phyloP scores from a whole-genome alignment of 2,888 invertebrate species.

The Scaptomyza flava region DNA sequence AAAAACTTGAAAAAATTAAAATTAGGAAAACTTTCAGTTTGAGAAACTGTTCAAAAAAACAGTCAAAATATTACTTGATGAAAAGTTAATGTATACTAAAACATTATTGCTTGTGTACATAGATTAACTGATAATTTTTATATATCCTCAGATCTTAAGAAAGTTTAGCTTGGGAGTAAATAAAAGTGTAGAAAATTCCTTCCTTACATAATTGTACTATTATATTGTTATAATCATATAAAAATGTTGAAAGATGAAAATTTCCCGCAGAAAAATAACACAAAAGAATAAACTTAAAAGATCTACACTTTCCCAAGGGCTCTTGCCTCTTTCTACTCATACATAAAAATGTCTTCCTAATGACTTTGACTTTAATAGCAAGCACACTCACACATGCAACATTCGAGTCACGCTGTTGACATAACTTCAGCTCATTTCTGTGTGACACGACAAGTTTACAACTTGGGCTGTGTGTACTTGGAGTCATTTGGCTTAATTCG shows the following conservation, averaged over 20 bases:
- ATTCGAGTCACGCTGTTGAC: conserved; percentile 68
- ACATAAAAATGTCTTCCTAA: conserved; percentile 12
- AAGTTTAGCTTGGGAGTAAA: background rate
- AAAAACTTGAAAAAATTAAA: too few relatives aligned
- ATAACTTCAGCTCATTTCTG: conserved; percentile 65
- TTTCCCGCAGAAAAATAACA: background rate
- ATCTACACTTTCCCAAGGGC: conserved; percentile 23
- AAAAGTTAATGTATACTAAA: too few relatives aligned
- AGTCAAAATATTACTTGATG: too few relatives aligned
- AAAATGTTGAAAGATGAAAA: background rate
- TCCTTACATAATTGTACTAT: background rate
- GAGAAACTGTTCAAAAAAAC: too few relatives aligned
- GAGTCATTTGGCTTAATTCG: conserved; percentile 75
- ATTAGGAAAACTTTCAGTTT: background rate
- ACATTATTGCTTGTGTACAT: too few relatives aligned
- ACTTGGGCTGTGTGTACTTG: conserved; percentile 40
- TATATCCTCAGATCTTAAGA: too few relatives aligned
- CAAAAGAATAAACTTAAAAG: background rate
- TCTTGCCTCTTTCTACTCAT: conserved; percentile 10
- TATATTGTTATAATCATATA: background rate
- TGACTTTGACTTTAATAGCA: background rate
- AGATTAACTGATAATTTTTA: too few relatives aligned
- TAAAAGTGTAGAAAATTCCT: background rate
- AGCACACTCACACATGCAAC: background rate
- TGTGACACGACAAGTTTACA: conserved; percentile 62